Evolutionary conservation across 2,113 vertebrate species (phyloP), one percentile per base, ranked within the genome.

Genomic region (Natator depressus): DNA sequence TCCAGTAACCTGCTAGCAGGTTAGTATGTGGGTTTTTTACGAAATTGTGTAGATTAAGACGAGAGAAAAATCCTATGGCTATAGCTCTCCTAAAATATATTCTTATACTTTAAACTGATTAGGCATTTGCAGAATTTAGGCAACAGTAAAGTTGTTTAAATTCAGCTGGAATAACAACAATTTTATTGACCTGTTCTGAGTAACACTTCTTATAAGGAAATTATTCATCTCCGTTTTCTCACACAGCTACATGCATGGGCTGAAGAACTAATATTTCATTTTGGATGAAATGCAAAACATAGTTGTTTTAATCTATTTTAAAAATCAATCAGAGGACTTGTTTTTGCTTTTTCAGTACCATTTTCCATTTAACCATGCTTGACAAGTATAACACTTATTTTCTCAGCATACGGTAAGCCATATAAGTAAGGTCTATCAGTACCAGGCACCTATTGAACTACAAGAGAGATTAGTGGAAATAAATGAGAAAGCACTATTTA

Each of bases 141-240:
- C 83, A 93, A 92, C 90, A 95, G 83, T 79, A 97, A 96, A 95
- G 78, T 83, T 5, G 65, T 92, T 96, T 92, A 96, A 80, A 97
- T 96, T 95, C 85, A 93, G 46, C 87, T 95, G 93, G 93, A 97
- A 93, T 95, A 94, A 93, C 89, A 96, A 93, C 89, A 91, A 95
- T 72, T 84, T 97, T 89, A 46, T 57, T 96, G 96, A 93, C 89
- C 91, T 96, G 95, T 96, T 88, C 90, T 91, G 86, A 96, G 88
- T 83, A 94, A 88, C 86, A 88, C 86, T 89, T 92, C 87, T 89
- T 94, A 97, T 89, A 97, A 96, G 89, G 91, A 89, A 93, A 88
- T 95, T 91, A 96, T 97, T 97, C 87, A 95, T 88, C 87, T 96
- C 87, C 35, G 53, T 88, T 82, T 88, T 82, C 91, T 93, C 38